Evolutionary conservation across 2,113 vertebrate genomes (phyloP).

Genomic region (Candoia aspera): DNA sequence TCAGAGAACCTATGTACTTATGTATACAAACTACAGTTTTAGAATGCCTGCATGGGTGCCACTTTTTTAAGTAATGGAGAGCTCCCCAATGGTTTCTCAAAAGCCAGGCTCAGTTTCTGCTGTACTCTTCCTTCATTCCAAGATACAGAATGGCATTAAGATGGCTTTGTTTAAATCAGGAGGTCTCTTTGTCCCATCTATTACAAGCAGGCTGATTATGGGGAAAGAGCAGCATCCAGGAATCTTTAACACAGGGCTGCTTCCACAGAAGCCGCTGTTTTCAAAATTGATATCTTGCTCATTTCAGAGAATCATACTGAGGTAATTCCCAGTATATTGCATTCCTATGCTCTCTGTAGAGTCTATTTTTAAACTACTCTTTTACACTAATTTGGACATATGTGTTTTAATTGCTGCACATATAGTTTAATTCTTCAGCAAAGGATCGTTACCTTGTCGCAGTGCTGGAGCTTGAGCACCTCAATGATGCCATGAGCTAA

Average conservation of each 20-base stretch:
- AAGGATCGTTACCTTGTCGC: no score
- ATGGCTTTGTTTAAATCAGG: no score
- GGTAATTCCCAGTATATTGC: not conserved
- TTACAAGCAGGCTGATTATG: not conserved
- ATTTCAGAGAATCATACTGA: not conserved
- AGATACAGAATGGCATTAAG: not conserved
- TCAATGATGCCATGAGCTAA: no score
- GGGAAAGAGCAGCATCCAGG: not conserved
- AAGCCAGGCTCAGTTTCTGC: not conserved
- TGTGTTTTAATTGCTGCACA: not conserved
- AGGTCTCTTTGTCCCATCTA: no score
- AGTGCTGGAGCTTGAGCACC: no score
- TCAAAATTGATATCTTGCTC: not conserved
- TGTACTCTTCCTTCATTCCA: not conserved
- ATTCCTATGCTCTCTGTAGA: not conserved
- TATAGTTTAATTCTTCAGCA: no score
- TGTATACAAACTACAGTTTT: not conserved
- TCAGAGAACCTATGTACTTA: not conserved
- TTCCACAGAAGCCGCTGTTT: not conserved
- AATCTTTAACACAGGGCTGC: not conserved
- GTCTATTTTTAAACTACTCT: not conserved
- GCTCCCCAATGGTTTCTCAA: not conserved
- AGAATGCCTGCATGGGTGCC: not conserved
- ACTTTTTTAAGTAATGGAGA: not conserved
- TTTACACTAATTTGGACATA: not conserved